Base-by-base conservation (phyloP, 2,113 vertebrate genomes). In the Pseudois nayaur region DNA sequence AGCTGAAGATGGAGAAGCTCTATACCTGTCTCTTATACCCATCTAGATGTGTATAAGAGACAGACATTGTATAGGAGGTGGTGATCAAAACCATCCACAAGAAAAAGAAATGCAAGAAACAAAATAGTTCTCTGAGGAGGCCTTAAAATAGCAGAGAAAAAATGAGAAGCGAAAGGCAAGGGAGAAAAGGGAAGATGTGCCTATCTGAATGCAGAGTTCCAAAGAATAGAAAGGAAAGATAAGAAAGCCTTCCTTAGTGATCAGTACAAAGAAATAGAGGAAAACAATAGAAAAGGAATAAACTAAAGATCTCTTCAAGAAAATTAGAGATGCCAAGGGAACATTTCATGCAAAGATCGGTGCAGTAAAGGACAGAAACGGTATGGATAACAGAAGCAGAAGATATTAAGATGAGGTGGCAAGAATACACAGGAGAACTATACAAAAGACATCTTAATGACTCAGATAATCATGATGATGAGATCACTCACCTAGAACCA, bases 311-410 rank as follows among this genome's bases (percentile, higher is more conserved):
- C 14, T 62, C 60, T 62, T 62, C 60, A 62, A 62, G 60, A 33
- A 62, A 62, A 62, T 62, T 33, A 62, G 60, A 62, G 14, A 62
- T 62, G 31, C 3, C 60, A 33, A 15, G 60, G 60, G 60, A 33
- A 62, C 14, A 62, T 16, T 62, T 62, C 60, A 62, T 33, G 60
- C 14, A 62, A 62, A 62, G 60, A 33, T 33, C 29, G 14, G 14
- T 33, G 1, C 60, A 62, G 6, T 62, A 62, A 33, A 62, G 9
- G 67, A 71, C 5, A 40, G 19, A 71, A 71, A 71, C 0, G 0
- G n/a, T 36, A 71, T 71, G 67, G 67, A 23, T 71, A 40, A 40
- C 19, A 71, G 67, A 71, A 71, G 5, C 9, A 71, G 67, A 71
- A 71, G 67, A 71, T 71, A 40, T 36, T 71, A 71, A 23, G 67